Evolutionary conservation across 2,113 vertebrate species (phyloP).

Genomic region (Erpornis zantholeuca): DNA sequence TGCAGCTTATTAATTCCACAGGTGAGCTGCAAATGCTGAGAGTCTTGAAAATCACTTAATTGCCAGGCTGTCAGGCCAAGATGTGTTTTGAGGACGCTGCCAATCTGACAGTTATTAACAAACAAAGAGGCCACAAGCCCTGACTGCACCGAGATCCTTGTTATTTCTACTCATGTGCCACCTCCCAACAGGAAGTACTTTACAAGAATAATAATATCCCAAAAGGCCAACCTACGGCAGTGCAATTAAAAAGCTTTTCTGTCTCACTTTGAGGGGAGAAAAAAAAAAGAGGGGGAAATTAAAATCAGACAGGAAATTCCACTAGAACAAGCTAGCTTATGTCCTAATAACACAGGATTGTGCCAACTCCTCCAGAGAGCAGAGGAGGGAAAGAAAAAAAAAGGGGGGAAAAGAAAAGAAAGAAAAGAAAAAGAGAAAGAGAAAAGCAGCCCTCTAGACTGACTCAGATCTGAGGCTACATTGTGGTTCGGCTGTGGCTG

Average conservation of each 20-base stretch:
- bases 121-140: constrained; percentile 49
- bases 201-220: constrained; percentile 88
- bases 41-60: constrained; percentile 40
- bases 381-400: neutral
- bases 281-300: constrained; percentile 65
- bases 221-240: constrained; percentile 78
- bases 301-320: constrained; percentile 93
- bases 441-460: constrained; percentile 32
- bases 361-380: constrained; percentile 79
- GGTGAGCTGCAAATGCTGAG: neutral
- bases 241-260: constrained; percentile 85
- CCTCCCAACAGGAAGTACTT: constrained; percentile 88
- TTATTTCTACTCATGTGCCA: constrained; percentile 71
- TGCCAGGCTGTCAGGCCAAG: constrained; percentile 9
- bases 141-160: constrained; percentile 23
- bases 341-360: constrained; percentile 84
- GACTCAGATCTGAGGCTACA: constrained; percentile 37
- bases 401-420: fast-evolving
- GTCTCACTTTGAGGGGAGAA: constrained; percentile 67
- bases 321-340: constrained; percentile 82
- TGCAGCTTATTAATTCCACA: constrained; percentile 38
- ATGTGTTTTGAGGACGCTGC: constrained; percentile 19
- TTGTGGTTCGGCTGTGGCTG: neutral
- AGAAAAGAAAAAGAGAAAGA: neutral
- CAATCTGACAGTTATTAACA: constrained; percentile 60